Percentiles rank a stretch among this genome's conserved stretches.
phyloP scores from a whole-genome alignment of 2,888 invertebrate species.

The Nasonovia ribisnigri region DNA sequence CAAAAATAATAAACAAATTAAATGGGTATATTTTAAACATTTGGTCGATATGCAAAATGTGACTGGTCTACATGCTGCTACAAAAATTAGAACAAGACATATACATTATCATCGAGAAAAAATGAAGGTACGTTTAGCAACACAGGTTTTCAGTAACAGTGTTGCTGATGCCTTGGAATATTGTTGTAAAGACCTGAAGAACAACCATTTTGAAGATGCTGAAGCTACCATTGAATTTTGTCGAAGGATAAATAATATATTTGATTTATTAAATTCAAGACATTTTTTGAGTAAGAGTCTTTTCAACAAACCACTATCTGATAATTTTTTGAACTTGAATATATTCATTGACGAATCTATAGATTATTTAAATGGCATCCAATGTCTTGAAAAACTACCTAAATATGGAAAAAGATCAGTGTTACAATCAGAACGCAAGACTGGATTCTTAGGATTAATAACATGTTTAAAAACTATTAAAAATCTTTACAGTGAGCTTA shows the following conservation, averaged over 20 bases:
- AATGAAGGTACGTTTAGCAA: constrained; percentile 25
- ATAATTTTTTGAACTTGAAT: not conserved
- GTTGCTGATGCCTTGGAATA: constrained; percentile 9
- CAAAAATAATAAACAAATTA: constrained; percentile 45
- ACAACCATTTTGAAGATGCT: not conserved
- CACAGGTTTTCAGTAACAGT: constrained; percentile 6
- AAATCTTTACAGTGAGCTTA: constrained; percentile 9
- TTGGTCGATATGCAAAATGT: not conserved
- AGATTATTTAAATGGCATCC: not conserved
- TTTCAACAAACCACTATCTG: not conserved
- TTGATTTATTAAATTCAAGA: constrained; percentile 30
- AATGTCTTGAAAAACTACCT: not conserved
- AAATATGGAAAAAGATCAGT: constrained; percentile 14
- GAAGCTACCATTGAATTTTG: constrained; percentile 11
- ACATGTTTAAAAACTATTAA: constrained; percentile 7
- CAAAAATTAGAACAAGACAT: constrained; percentile 31
- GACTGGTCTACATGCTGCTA: not conserved
- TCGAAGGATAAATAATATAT: not conserved
- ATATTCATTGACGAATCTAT: not conserved
- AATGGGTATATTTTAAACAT: constrained; percentile 34
- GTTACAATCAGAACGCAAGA: not conserved
- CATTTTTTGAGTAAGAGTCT: constrained; percentile 7
- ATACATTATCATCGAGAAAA: not conserved
- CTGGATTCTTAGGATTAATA: constrained; percentile 30
- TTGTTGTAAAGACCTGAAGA: constrained; percentile 7